A percentile compares a stretch with the other conserved stretches of the same genome.
Evolutionary conservation across 2,888 invertebrate genomes (phyloP).

Genomic region (Heliconius charithonia): DNA sequence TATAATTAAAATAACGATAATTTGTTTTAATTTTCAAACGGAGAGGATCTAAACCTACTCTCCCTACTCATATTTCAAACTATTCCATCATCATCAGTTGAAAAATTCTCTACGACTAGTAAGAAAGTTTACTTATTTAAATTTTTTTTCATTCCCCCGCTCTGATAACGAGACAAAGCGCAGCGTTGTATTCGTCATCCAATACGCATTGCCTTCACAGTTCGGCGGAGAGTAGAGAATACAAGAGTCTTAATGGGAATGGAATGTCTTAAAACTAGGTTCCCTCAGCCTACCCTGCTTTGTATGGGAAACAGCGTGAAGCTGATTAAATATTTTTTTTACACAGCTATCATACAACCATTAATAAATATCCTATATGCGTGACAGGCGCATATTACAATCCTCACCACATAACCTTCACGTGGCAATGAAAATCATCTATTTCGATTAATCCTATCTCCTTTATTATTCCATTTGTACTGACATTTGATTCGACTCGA

Average conservation of each 20-base stretch:
- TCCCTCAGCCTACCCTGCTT: no score
- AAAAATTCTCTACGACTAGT: no score
- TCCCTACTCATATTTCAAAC: no score
- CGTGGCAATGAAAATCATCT: conserved; percentile 34
- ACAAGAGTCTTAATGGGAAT: no score
- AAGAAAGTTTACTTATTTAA: no score
- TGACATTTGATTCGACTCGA: conserved; percentile 68
- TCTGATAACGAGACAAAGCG: no score
- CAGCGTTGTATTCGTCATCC: no score
- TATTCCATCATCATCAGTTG: no score
- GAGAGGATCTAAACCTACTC: background rate
- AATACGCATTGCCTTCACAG: no score
- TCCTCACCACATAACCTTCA: conserved; percentile 14
- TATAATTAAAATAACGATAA: background rate
- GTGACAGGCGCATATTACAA: background rate
- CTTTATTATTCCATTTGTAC: conserved; percentile 76
- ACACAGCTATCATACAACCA: background rate
- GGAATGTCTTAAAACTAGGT: no score
- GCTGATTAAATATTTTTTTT: background rate
- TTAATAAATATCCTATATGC: background rate
- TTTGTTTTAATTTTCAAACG: background rate
- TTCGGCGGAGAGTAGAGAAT: no score
- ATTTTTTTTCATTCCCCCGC: no score
- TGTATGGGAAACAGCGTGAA: background rate
- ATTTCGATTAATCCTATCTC: conserved; percentile 55